A percentile compares a stretch with the other conserved stretches of the same genome.
Evolutionary conservation across 92 coral and sea anemone genomes (phyloP).

Genomic region (Palythoa grandis): DNA sequence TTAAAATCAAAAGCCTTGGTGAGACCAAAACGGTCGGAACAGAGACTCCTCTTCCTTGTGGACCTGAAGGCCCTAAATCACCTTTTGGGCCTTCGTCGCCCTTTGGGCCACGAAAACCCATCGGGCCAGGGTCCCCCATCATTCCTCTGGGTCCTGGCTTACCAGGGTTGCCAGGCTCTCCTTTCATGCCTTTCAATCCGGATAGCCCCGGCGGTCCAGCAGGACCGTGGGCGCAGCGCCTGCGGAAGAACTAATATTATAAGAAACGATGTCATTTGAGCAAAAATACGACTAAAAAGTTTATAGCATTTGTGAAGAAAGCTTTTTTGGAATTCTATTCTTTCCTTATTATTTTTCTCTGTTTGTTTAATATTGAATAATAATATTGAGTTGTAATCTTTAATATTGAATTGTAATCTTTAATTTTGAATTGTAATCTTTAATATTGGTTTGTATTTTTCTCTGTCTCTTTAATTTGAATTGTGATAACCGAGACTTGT

Average conservation of each 20-base stretch:
- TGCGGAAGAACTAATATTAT: neutral
- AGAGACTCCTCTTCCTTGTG: conserved; percentile 17
- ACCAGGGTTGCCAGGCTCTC: conserved; percentile 27
- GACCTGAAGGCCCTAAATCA: conserved; percentile 27
- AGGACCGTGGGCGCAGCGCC: conserved; percentile 41
- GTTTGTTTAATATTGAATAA: too few species aligned
- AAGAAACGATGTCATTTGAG: neutral
- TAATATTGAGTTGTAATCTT: too few species aligned
- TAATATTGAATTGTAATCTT: too few species aligned
- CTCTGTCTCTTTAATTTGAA: too few species aligned
- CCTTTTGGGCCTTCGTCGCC: conserved; percentile 36
- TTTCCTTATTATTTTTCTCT: too few species aligned
- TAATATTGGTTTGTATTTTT: too few species aligned
- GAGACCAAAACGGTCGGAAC: conserved; percentile 29
- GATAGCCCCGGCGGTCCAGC: conserved; percentile 28
- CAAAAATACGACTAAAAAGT: neutral
- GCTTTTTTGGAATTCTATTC: neutral
- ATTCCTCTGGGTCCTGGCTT: conserved; percentile 13
- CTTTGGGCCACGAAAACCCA: conserved; percentile 10
- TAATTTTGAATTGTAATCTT: too few species aligned
- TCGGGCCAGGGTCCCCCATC: conserved; percentile 9
- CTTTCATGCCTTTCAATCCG: conserved; percentile 5
- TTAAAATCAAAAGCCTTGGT: neutral
- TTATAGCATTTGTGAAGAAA: neutral
- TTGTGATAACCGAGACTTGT: too few species aligned